Evolutionary conservation across 2,113 vertebrate genomes (phyloP).

Genomic region (Nibea coibor): DNA sequence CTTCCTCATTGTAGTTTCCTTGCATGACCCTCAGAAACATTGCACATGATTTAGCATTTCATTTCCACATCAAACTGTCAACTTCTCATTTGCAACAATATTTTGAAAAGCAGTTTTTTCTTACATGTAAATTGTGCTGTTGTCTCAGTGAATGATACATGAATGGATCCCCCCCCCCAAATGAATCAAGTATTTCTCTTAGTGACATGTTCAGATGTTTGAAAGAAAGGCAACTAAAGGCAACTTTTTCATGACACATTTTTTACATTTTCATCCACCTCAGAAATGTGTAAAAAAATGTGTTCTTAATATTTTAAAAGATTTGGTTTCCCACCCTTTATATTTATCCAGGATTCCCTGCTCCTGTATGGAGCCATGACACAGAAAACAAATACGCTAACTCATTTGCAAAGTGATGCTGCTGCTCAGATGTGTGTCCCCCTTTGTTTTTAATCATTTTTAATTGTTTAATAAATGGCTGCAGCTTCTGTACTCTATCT

Average conservation of each 20-base stretch:
- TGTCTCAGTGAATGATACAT: slow-evolving; percentile 37
- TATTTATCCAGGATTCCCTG: slow-evolving; percentile 2
- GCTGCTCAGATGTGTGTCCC: background rate
- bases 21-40: background rate
- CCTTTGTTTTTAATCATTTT: slow-evolving; percentile 1
- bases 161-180: background rate
- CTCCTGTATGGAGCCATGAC: background rate
- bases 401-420: background rate
- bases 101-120: slow-evolving; percentile 22
- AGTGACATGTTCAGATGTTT: background rate
- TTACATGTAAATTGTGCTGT: slow-evolving; percentile 42
- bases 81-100: background rate
- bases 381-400: background rate
- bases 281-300: background rate
- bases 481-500: background rate
- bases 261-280: background rate
- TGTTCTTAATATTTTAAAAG: background rate
- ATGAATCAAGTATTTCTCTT: slow-evolving; percentile 20
- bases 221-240: slow-evolving; percentile 20
- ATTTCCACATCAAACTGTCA: slow-evolving; percentile 54
- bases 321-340: background rate
- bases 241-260: slow-evolving; percentile 2
- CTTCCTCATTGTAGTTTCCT: slow-evolving; percentile 20
- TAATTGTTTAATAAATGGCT: slow-evolving; percentile 11
- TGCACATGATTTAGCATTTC: slow-evolving; percentile 45